Percentiles rank a stretch among this genome's conserved stretches.
Conservation (phyloP, 2,797 vertebrate genomes). For the Corythornis leucogaster region DNA sequence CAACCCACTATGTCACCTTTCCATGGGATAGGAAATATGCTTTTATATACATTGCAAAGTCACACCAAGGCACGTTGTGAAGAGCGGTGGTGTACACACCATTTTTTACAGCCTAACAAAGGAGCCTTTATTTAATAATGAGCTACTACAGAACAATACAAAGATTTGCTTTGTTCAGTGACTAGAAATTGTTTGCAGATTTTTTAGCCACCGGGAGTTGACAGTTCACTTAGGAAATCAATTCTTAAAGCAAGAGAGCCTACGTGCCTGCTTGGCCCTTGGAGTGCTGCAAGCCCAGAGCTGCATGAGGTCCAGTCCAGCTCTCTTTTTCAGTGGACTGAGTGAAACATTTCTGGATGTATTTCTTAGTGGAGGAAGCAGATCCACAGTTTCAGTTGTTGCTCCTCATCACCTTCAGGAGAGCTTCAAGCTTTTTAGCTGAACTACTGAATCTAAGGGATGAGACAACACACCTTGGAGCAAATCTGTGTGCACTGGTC, state of each 20-base stretch:
- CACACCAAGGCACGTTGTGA: background rate
- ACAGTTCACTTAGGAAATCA: conserved; percentile 58
- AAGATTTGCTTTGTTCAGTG: conserved; percentile 62
- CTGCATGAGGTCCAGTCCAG: background rate
- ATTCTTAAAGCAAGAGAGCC: conserved; percentile 27
- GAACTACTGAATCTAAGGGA: background rate
- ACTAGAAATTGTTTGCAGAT: conserved; percentile 70
- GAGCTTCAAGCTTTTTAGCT: background rate
- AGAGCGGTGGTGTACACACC: background rate
- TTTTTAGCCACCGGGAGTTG: conserved; percentile 54
- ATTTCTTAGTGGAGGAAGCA: background rate
- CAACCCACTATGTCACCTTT: background rate
- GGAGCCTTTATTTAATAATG: conserved; percentile 45
- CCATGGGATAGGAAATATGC: background rate
- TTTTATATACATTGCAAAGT: conserved; percentile 19
- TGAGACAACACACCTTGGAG: background rate
- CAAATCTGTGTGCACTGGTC: background rate
- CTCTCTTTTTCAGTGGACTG: background rate
- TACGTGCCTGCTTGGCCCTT: background rate
- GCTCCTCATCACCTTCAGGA: background rate
- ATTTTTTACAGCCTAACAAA: conserved; percentile 45
- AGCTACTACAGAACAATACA: conserved; percentile 50
- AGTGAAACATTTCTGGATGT: background rate
- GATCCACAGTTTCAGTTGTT: background rate
- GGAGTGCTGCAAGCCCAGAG: background rate